Base-by-base conservation (phyloP, 1,140 invertebrate species). In the Pseudomyrmex gracilis region DNA sequence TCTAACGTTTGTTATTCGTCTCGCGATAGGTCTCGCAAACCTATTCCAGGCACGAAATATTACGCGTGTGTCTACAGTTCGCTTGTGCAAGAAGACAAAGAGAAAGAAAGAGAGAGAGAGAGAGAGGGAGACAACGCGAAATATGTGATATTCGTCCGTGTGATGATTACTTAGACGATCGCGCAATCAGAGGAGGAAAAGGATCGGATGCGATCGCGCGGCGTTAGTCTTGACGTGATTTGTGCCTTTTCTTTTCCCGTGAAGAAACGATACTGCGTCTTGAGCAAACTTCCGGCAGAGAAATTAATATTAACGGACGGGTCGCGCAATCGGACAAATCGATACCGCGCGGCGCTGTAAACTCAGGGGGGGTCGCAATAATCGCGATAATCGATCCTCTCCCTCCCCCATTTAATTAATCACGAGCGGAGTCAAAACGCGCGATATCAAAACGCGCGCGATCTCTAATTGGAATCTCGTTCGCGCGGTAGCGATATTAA, bases 401-500 rank as follows among this genome's bases (percentile, higher is more conserved):
- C 24, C n/a, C n/a, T 2, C 24, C 34, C 0, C 71, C 84, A 55
- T 86, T 86, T 68, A 71, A 83, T 87, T 87, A 76, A 87, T 87
- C 85, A 87, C 51, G 45, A 55, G 55, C 45, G 55, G 61, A 60
- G 53, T 47, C n/a, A n/a, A n/a, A n/a, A n/a, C n/a, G n/a, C 47
- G 67, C 57, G 17, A 49, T 84, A 80, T 49, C 76, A 55, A 53
- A 53, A 53, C 61, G 63, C 60, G 51, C 45, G 15, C 47, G 77
- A 63, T 73, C 67, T 73, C 67, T 78, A 86, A 86, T 86, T 86
- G 77, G 67, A 53, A 80, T 66, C 70, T 71, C 63, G 58, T 68
- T 87, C 84, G 45, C 84, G 45, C 45, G 43, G 63, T 74, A 74
- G 70, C 58, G 84, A 86, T 87, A 87, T 86, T 83, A 83, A 87